Evolutionary conservation across 1,140 invertebrate species (phyloP).

Genomic region (Rhopalosiphum padi): DNA sequence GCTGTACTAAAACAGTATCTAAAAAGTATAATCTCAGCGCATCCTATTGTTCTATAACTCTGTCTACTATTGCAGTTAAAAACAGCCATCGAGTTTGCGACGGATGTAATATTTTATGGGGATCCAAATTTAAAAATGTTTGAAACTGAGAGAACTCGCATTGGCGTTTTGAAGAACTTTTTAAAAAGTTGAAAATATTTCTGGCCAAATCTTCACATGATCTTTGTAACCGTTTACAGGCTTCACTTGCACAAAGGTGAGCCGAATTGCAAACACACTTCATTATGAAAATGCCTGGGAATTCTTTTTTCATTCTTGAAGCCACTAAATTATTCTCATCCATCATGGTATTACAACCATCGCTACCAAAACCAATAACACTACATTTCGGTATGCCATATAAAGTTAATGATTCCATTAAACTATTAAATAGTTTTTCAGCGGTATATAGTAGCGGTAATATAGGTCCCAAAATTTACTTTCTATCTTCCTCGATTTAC

Average conservation of each 20-base stretch:
- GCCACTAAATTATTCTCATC: constrained; percentile 63
- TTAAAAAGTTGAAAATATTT: constrained; percentile 21
- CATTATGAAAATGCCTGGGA: constrained; percentile 62
- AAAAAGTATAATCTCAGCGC: not conserved
- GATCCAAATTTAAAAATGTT: constrained; percentile 30
- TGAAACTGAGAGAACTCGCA: constrained; percentile 45
- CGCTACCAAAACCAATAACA: constrained; percentile 62
- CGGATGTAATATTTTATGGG: not conserved
- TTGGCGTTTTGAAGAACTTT: not conserved
- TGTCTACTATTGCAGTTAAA: constrained; percentile 10
- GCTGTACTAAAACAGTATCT: not conserved
- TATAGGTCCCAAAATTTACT: constrained; percentile 62
- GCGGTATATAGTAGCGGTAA: too few relatives aligned
- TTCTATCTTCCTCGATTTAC: constrained; percentile 56
- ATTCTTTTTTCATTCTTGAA: constrained; percentile 60
- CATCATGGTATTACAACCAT: constrained; percentile 64
- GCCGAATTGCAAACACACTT: constrained; percentile 64
- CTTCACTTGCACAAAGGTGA: constrained; percentile 62
- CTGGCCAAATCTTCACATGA: constrained; percentile 60
- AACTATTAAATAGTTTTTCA: constrained; percentile 62
- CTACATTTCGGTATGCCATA: not conserved
- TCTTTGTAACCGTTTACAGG: constrained; percentile 62
- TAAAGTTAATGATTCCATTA: not conserved
- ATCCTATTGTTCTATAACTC: constrained; percentile 9
- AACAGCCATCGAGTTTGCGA: constrained; percentile 28